Percentiles rank a stretch among this genome's conserved stretches.
Evolutionary conservation across 2,113 vertebrate genomes (phyloP).

Genomic region (Tragelaphus imberbis): DNA sequence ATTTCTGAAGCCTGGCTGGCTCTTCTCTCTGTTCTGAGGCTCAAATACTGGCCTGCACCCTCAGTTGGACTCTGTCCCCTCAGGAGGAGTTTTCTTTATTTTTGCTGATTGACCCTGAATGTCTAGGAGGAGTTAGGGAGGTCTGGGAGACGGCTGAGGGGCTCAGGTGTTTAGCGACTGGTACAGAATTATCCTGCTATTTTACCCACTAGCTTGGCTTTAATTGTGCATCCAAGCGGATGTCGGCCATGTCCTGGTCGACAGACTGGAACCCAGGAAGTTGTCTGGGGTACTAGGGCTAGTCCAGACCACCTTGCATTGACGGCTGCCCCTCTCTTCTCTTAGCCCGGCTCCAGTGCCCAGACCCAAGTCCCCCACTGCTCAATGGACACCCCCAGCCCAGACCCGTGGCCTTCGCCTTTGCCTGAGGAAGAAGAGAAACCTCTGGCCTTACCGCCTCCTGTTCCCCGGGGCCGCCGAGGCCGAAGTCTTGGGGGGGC

Average conservation of each 20-base stretch:
- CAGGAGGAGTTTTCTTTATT: background rate
- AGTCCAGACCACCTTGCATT: slow-evolving; percentile 14
- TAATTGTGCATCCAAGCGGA: background rate
- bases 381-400: slow-evolving; percentile 73
- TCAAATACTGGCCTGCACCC: background rate
- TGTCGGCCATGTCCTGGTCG: background rate
- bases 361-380: slow-evolving; percentile 65
- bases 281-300: background rate
- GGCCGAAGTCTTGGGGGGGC: slow-evolving; percentile 13
- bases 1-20: background rate
- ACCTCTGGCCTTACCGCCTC: slow-evolving; percentile 52
- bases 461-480: slow-evolving; percentile 51
- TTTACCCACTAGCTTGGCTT: background rate
- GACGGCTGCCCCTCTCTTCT: slow-evolving; percentile 62
- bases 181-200: background rate
- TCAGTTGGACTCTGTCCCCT: background rate
- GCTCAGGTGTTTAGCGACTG: background rate
- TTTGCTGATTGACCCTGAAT: background rate
- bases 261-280: background rate
- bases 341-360: slow-evolving; percentile 57
- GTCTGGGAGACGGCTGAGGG: background rate
- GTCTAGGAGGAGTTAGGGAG: background rate
- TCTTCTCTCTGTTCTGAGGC: background rate
- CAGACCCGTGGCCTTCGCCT: slow-evolving; percentile 66
- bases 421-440: slow-evolving; percentile 63